These are phyloP conservation scores for Parasteatoda lunata DNA, from an alignment of 2,888 invertebrate genomes.

Conservation along the genomic window DNA sequence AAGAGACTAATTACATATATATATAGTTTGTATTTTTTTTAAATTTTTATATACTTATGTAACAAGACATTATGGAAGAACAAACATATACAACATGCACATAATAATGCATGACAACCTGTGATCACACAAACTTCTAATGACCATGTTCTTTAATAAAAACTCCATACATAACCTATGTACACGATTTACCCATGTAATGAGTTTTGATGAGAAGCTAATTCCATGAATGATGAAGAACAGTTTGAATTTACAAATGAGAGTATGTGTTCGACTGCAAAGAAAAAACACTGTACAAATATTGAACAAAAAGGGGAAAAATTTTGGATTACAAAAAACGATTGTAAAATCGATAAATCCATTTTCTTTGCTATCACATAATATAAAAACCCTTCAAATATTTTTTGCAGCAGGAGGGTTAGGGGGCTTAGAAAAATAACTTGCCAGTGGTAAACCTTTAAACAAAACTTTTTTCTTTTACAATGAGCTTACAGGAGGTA, in stretches of 20 bases:
- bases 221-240: constrained; percentile 56
- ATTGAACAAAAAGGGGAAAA: constrained; percentile 39
- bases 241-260: constrained; percentile 63
- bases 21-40: constrained; percentile 35
- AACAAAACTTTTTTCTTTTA: constrained; percentile 25
- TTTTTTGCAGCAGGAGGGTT: constrained; percentile 6
- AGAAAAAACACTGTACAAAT: constrained; percentile 56
- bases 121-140: constrained; percentile 32
- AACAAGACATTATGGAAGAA: constrained; percentile 53
- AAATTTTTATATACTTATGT: constrained; percentile 42
- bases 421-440: constrained; percentile 57
- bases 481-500: constrained; percentile 65
- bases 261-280: constrained; percentile 18
- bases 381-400: constrained; percentile 16
- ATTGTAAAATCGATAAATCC: neutral
- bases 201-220: constrained; percentile 33
- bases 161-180: constrained; percentile 64
- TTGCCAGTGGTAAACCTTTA: constrained; percentile 22
- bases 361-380: neutral
- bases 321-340: neutral
- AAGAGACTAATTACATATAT: constrained; percentile 52
- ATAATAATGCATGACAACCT: constrained; percentile 44
- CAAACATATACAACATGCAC: constrained; percentile 65
- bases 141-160: constrained; percentile 56
- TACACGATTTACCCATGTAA: constrained; percentile 58